Evolutionary conservation across 2,797 vertebrate genomes (phyloP).

Genomic region (Rhodeus uyekii): DNA sequence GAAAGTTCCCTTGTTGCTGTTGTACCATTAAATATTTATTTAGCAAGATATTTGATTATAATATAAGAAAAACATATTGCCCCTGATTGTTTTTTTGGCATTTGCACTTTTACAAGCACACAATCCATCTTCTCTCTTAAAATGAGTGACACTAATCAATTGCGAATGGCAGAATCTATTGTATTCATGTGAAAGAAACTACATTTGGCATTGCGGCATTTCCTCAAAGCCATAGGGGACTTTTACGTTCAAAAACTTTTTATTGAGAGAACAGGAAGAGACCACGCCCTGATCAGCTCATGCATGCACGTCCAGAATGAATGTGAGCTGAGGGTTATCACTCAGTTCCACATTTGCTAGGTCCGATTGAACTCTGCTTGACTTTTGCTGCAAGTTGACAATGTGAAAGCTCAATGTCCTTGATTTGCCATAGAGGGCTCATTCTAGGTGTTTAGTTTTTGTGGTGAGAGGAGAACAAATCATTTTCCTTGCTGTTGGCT

Average conservation of each 20-base stretch:
- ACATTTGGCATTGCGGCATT: conserved; percentile 48
- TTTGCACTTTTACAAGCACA: conserved; percentile 72
- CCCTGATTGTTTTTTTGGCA: conserved; percentile 56
- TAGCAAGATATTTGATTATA: too few relatives aligned
- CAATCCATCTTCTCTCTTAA: conserved; percentile 72
- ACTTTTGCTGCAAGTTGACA: conserved; percentile 98
- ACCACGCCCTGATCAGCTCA: conserved; percentile 58
- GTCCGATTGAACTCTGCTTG: conserved; percentile 75
- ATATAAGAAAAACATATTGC: conserved; percentile 14
- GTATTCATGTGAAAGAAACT: conserved; percentile 67
- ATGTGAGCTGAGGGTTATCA: conserved; percentile 58
- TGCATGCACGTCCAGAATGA: conserved; percentile 73
- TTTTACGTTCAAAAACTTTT: conserved; percentile 29
- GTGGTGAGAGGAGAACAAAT: conserved; percentile 58
- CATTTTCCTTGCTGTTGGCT: conserved; percentile 62
- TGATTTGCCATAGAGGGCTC: conserved; percentile 79
- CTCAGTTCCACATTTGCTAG: conserved; percentile 65
- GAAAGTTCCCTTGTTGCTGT: too few relatives aligned
- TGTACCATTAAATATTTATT: neutral
- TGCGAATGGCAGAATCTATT: conserved; percentile 98
- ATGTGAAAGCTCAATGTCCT: conserved; percentile 90
- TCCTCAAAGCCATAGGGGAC: conserved; percentile 35
- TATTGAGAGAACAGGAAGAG: conserved; percentile 42
- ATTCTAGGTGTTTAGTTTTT: conserved; percentile 66
- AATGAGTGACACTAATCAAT: conserved; percentile 71